A percentile compares a stretch with the other conserved stretches of the same genome.
These are phyloP conservation scores for Manduca sexta DNA, from an alignment of 1,140 invertebrate species.

Conservation along the genomic window DNA sequence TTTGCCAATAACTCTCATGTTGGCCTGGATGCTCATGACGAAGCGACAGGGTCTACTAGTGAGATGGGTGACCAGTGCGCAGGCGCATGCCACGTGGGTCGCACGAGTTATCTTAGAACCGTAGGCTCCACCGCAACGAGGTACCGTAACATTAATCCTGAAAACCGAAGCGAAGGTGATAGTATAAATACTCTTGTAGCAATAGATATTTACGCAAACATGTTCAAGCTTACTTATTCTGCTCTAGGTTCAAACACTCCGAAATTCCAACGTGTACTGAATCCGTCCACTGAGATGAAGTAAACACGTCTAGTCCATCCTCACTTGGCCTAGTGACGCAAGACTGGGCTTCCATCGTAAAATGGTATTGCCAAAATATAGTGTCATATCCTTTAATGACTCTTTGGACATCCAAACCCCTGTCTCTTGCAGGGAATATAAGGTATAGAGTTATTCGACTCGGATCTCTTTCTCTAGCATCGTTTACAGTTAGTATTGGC, in stretches of 20 bases:
- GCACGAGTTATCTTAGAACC: conserved; percentile 76
- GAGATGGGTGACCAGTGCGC: conserved; percentile 74
- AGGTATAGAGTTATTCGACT: conserved; percentile 21
- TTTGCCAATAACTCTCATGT: conserved; percentile 78
- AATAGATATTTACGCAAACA: too few relatives aligned
- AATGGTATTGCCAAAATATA: conserved; percentile 73
- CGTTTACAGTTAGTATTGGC: conserved; percentile 75
- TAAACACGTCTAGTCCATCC: conserved; percentile 76
- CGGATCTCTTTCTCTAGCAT: conserved; percentile 73
- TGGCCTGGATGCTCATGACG: conserved; percentile 76
- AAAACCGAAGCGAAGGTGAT: not conserved
- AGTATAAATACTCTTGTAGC: too few relatives aligned
- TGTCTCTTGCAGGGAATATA: conserved; percentile 26
- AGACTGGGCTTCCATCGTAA: conserved; percentile 78
- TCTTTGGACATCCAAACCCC: conserved; percentile 49
- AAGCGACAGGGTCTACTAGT: conserved; percentile 76
- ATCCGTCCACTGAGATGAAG: conserved; percentile 78
- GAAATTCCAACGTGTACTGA: conserved; percentile 75
- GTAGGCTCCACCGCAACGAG: conserved; percentile 76
- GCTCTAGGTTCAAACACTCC: conserved; percentile 62
- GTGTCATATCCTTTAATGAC: conserved; percentile 63
- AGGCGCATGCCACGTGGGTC: conserved; percentile 64
- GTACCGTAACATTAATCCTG: conserved; percentile 76
- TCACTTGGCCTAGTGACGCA: conserved; percentile 76
- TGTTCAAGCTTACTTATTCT: conserved; percentile 37